Evolutionary conservation across 92 coral and sea anemone species (phyloP).

Genomic region (Phenganax subtilis): DNA sequence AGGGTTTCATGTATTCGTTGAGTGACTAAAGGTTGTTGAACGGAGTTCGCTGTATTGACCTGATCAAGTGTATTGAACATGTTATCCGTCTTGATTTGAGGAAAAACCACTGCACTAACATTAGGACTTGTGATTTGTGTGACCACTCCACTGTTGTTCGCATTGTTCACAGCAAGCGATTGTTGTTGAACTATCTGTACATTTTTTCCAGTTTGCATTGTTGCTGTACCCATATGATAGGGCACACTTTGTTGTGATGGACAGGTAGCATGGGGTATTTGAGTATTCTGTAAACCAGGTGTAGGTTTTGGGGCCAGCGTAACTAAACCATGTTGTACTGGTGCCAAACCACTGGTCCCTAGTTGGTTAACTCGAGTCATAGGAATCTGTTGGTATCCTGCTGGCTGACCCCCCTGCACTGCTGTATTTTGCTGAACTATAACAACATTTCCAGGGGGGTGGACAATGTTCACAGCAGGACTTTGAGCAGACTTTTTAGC

Average conservation of each 20-base stretch:
- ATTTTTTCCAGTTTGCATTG: too few relatives aligned
- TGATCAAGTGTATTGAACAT: not conserved
- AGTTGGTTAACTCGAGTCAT: not conserved
- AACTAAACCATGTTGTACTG: not conserved
- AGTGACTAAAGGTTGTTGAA: not conserved
- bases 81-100: not conserved
- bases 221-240: too few relatives aligned
- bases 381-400: not conserved
- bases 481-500: not conserved
- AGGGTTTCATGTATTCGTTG: not conserved
- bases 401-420: not conserved
- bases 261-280: not conserved
- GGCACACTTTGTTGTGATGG: too few relatives aligned
- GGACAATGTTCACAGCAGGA: not conserved
- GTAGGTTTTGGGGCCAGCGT: not conserved
- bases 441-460: not conserved
- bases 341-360: not conserved
- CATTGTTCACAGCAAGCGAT: too few relatives aligned
- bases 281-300: not conserved
- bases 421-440: not conserved
- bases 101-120: not conserved
- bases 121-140: not conserved
- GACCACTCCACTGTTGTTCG: too few relatives aligned
- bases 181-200: too few relatives aligned
- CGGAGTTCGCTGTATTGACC: not conserved